These are phyloP conservation scores for Microtus ochrogaster DNA, from an alignment of 2,113 vertebrate species.

Conservation along the genomic window DNA sequence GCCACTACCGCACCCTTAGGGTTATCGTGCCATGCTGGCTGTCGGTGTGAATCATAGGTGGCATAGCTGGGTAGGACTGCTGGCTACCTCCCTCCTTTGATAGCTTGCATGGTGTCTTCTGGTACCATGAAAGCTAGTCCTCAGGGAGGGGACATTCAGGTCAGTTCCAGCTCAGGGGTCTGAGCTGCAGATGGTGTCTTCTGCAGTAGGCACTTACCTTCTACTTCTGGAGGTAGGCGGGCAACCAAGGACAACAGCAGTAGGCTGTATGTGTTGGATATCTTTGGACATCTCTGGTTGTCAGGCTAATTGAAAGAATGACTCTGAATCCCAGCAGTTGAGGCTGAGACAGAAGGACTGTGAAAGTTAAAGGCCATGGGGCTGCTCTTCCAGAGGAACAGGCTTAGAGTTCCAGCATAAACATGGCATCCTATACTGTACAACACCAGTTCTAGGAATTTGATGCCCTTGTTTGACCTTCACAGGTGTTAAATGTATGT, in stretches of 20 bases:
- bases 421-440: not conserved
- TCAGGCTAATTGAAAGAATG: not conserved
- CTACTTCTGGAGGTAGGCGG: not conserved
- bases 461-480: not conserved
- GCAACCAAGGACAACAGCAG: not conserved
- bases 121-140: not conserved
- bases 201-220: not conserved
- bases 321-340: not conserved
- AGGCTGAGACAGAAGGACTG: not conserved
- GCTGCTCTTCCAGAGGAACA: not conserved
- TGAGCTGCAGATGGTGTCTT: not conserved
- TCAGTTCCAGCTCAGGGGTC: not conserved
- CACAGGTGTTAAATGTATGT: not conserved
- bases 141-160: not conserved
- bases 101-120: not conserved
- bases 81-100: not conserved
- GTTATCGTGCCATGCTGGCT: not conserved
- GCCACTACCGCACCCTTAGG: not conserved
- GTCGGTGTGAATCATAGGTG: not conserved
- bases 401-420: not conserved
- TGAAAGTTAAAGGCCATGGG: not conserved
- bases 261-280: not conserved
- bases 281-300: not conserved
- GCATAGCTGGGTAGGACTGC: not conserved
- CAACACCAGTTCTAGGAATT: not conserved